Evolutionary conservation across 2,113 vertebrate genomes (phyloP), one percentile per base, ranked within the genome.

Genomic region (Tetrao urogallus): DNA sequence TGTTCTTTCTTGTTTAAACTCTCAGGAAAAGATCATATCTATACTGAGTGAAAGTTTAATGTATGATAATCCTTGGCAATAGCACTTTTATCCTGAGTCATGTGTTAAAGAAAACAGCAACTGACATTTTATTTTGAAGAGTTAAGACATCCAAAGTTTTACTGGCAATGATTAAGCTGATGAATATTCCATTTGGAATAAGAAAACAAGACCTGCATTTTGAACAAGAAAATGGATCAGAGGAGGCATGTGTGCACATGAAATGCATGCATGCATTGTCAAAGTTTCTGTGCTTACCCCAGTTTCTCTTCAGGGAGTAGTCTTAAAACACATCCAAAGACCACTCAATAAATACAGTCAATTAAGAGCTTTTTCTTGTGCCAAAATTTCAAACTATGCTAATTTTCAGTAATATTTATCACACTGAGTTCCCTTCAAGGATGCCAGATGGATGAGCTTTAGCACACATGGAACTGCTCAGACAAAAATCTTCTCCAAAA

Each of bases 341-440:
- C 61, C 61, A 92, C 84, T 90, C 27, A 90, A 24, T 89, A 94
- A 96, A 91, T 84, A 90, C 14, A 52, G 54, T 86, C 95, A 96
- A 96, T 96, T 93, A 91, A 94, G 77, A 81, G 2, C 36, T 82
- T 81, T 64, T 92, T 84, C 82, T 82, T 7, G 52, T 93, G 67
- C 69, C 82, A 96, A 82, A 17, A 58, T 66, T 92, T 93, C 34
- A 90, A 91, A 80, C 63, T 54, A 65, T 84, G 45, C 13, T 89
- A 96, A 94, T 90, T 96, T 81, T 38, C 93, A 75, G 64, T 94
- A 82, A 93, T 78, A 96, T 94, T 96, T 95, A 90, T 96, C 45
- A 57, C 82, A 82, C 76, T 74, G 82, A 60, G 13, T 81, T 93
- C n/a, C 67, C 78, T 94, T 73, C 78, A 28, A 6, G 3, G 74